Percentiles rank a stretch among this genome's conserved stretches.
Conservation (phyloP, 2,888 invertebrate genomes). For the Campoplex capitator region DNA sequence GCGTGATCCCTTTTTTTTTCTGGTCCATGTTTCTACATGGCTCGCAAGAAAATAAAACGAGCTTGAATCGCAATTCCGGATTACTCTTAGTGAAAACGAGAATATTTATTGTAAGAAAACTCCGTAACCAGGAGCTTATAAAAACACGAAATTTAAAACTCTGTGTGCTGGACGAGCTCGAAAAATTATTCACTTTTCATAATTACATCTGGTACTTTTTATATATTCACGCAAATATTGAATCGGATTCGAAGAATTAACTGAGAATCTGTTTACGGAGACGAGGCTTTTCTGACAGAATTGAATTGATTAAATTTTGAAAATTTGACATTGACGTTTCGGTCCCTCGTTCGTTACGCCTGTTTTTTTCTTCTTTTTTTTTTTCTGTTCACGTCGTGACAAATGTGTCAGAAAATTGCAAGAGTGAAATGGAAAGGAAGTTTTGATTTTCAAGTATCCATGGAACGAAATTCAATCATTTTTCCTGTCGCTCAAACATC, state of each 20-base stretch:
- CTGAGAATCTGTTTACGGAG: not conserved
- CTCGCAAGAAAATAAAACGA: too few relatives aligned
- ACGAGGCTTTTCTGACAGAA: not conserved
- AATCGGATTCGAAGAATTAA: not conserved
- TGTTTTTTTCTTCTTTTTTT: not conserved
- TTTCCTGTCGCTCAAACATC: conserved; percentile 57
- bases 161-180: not conserved
- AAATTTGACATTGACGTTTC: not conserved
- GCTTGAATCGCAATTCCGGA: conserved; percentile 30
- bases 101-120: not conserved
- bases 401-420: conserved; percentile 28
- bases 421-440: not conserved
- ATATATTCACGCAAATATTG: not conserved
- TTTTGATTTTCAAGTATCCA: conserved; percentile 40
- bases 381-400: not conserved
- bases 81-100: not conserved
- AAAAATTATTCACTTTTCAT: not conserved
- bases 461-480: conserved; percentile 57
- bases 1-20: not conserved
- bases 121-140: not conserved
- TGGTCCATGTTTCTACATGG: not conserved
- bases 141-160: not conserved
- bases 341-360: not conserved
- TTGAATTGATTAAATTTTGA: not conserved
- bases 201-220: not conserved